Evolutionary conservation across 2,888 invertebrate species (phyloP), one percentile per base, ranked within the genome.

Genomic region (Mayetiola destructor): DNA sequence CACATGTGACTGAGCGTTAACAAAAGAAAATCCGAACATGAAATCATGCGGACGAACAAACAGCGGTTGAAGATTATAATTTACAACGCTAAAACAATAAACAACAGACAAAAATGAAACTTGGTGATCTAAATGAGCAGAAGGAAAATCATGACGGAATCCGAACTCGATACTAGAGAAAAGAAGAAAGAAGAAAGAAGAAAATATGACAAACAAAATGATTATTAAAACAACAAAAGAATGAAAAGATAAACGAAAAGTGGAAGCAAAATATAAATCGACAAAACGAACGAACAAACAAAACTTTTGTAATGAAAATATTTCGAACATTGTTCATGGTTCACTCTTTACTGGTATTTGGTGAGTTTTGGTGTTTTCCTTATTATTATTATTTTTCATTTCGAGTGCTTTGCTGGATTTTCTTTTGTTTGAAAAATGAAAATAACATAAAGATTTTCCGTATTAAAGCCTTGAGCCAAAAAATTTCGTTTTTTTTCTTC

Each of bases 261-360:
- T 48, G 27, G 27, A 27, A 48, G 48, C 48, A 27, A 48, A 48
- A n/a, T n/a, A n/a, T n/a, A n/a, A n/a, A n/a, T n/a, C n/a, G n/a
- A n/a, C n/a, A n/a, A n/a, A n/a, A n/a, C n/a, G n/a, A n/a, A n/a
- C n/a, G n/a, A n/a, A n/a, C n/a, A n/a, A n/a, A n/a, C n/a, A n/a
- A 48, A 48, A 48, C 27, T 48, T 48, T 48, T 48, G 48, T 48
- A 48, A 48, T 48, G 48, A 48, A 48, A 48, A 48, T 48, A n/a
- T n/a, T n/a, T n/a, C 16, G 48, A 23, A 48, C 27, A 48, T n/a
- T 48, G 48, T 48, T 14, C 48, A 48, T 27, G 14, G 27, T 48
- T 16, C 27, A 27, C 20, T 2, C 16, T 27, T 21, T 42, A 48
- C n/a, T 48, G 3, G n/a, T 48, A 5, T 48, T 12, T 16, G 23